Evolutionary conservation across 2,113 vertebrate genomes (phyloP).

Genomic region (Eulemur macaco): DNA sequence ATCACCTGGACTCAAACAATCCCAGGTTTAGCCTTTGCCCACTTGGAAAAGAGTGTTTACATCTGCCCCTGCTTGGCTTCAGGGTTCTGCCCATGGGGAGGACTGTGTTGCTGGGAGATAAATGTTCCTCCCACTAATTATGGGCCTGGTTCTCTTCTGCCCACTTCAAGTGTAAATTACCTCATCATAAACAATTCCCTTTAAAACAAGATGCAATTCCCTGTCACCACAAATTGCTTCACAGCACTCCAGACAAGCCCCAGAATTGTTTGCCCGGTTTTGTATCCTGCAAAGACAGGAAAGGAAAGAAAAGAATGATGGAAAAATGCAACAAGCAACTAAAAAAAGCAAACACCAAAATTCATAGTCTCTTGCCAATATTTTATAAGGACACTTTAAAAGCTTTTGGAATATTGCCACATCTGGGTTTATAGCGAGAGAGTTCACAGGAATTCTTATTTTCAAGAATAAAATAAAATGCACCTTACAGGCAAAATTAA

Average conservation of each 20-base stretch:
- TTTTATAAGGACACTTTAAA: constrained; percentile 34
- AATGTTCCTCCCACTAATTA: constrained; percentile 85
- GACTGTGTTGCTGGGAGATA: constrained; percentile 82
- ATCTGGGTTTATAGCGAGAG: background rate
- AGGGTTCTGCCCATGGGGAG: constrained; percentile 72
- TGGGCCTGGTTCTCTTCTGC: constrained; percentile 80
- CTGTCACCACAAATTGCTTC: constrained; percentile 78
- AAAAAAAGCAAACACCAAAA: constrained; percentile 41
- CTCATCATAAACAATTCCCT: constrained; percentile 83
- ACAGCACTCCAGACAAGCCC: constrained; percentile 67
- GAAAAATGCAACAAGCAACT: constrained; percentile 52
- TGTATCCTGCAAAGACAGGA: constrained; percentile 59
- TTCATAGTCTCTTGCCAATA: background rate
- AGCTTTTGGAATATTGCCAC: background rate
- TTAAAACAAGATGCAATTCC: constrained; percentile 81
- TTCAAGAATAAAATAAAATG: background rate
- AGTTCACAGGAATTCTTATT: background rate
- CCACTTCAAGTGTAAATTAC: constrained; percentile 81
- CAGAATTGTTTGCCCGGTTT: constrained; percentile 74
- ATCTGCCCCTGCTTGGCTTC: constrained; percentile 76
- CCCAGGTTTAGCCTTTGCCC: constrained; percentile 75
- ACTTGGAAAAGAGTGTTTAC: constrained; percentile 76
- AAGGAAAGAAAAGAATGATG: constrained; percentile 23
- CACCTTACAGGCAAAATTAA: background rate
- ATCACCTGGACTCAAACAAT: constrained; percentile 68